Conservation (phyloP, 2,797 vertebrate species). For the Choloepus didactylus region DNA sequence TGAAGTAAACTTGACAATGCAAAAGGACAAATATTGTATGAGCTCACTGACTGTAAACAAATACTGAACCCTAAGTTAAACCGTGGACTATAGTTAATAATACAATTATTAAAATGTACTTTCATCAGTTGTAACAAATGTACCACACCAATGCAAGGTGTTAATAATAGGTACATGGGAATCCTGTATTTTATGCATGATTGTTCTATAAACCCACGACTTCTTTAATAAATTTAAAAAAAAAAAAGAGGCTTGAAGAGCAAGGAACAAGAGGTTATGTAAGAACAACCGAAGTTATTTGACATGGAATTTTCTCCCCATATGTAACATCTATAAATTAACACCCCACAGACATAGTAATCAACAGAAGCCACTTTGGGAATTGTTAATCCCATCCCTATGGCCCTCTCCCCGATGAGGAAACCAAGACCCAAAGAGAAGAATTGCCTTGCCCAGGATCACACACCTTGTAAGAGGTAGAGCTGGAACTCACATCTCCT, state of each 20-base stretch:
- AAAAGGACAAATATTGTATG: too few species aligned
- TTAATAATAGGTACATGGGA: too few species aligned
- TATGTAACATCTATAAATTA: not conserved
- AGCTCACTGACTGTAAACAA: too few species aligned
- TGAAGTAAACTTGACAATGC: too few species aligned
- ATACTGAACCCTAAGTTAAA: too few species aligned
- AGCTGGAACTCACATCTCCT: not conserved
- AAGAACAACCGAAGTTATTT: not conserved
- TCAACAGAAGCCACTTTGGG: not conserved
- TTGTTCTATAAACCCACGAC: too few species aligned
- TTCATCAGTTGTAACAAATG: too few species aligned
- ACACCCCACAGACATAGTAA: not conserved
- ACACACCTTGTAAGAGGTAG: not conserved
- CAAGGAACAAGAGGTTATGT: not conserved
- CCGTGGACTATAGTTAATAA: too few species aligned
- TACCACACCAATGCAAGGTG: too few species aligned
- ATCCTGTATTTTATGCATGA: too few species aligned
- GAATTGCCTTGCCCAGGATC: not conserved
- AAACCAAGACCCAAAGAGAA: not conserved
- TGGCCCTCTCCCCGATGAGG: not conserved
- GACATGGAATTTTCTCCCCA: not conserved
- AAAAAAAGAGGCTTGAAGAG: not conserved
- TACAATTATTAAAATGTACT: too few species aligned
- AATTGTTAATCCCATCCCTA: not conserved
- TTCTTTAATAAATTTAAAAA: too few species aligned